Conservation (phyloP, 2,888 invertebrate species). For the Drosophila subquinaria region DNA sequence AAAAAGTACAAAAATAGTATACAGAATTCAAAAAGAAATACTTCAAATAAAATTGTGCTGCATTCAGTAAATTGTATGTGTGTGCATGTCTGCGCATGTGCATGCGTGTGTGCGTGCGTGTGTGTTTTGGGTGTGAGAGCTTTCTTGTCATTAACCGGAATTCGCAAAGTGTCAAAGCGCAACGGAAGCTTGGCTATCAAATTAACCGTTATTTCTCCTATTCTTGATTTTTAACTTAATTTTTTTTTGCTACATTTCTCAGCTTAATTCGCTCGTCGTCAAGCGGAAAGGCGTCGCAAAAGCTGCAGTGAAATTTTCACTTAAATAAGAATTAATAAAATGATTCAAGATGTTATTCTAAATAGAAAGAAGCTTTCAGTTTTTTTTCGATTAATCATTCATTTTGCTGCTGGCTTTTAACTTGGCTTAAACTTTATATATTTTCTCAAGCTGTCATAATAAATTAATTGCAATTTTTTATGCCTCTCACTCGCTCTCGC, state of each 20-base stretch:
- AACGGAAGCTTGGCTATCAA: constrained; percentile 63
- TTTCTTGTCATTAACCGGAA: constrained; percentile 65
- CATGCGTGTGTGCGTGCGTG: constrained; percentile 13
- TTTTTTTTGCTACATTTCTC: constrained; percentile 52
- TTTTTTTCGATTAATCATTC: constrained; percentile 47
- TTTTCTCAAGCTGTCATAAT: constrained; percentile 59
- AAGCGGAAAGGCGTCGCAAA: constrained; percentile 51
- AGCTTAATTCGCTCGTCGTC: constrained; percentile 41
- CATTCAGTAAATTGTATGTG: constrained; percentile 30
- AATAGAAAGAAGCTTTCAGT: constrained; percentile 7
- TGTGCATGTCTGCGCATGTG: constrained; percentile 6
- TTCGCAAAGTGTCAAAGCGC: constrained; percentile 72
- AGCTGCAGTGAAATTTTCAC: constrained; percentile 42
- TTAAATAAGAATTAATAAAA: constrained; percentile 1
- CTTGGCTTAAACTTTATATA: constrained; percentile 1
- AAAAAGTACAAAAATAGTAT: constrained; percentile 30
- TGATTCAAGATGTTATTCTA: constrained; percentile 4
- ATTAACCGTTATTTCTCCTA: constrained; percentile 55
- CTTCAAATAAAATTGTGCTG: constrained; percentile 33
- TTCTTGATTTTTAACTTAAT: neutral
- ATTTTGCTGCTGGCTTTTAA: constrained; percentile 24
- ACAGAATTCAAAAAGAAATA: constrained; percentile 31
- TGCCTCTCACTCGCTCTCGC: constrained; percentile 6
- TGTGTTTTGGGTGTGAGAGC: constrained; percentile 21
- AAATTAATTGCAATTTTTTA: constrained; percentile 54